These are phyloP conservation scores for Clupea harengus DNA, from an alignment of 2,113 vertebrate genomes.

Conservation along the genomic window DNA sequence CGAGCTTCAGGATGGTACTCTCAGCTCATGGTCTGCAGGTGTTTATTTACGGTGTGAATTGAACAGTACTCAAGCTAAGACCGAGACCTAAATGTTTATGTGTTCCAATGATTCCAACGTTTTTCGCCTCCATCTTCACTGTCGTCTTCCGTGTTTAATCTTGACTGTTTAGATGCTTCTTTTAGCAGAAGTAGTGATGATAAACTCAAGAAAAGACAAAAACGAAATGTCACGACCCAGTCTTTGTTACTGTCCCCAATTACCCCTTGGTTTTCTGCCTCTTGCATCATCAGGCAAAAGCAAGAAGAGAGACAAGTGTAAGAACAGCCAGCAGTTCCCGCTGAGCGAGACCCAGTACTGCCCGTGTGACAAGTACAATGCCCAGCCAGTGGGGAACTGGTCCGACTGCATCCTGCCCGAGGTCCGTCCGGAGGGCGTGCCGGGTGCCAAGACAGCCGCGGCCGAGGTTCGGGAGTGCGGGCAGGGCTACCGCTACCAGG, in stretches of 20 bases:
- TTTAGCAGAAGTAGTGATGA: no score
- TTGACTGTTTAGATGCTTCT: no score
- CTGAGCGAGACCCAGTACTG: conserved; percentile 96
- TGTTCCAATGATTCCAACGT: neutral
- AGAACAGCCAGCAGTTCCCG: conserved; percentile 89
- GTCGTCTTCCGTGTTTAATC: no score
- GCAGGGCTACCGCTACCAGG: conserved; percentile 95
- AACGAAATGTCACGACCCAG: neutral
- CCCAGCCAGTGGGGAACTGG: conserved; percentile 95
- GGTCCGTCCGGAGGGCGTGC: conserved; percentile 69
- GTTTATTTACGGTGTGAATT: neutral
- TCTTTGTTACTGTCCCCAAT: neutral
- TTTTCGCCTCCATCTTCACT: neutral
- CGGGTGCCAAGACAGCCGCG: conserved; percentile 77
- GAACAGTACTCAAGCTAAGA: neutral
- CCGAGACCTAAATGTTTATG: neutral
- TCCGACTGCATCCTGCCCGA: conserved; percentile 95
- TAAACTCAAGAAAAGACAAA: no score
- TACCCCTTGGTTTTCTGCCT: no score
- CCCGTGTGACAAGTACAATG: conserved; percentile 93
- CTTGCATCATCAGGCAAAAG: conserved; percentile 80
- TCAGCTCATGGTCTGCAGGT: neutral
- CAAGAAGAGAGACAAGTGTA: conserved; percentile 96
- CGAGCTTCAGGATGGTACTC: neutral
- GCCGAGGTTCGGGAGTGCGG: conserved; percentile 90